Base-by-base conservation (phyloP, 2,888 invertebrate species). In the Drosophila eohydei region DNA sequence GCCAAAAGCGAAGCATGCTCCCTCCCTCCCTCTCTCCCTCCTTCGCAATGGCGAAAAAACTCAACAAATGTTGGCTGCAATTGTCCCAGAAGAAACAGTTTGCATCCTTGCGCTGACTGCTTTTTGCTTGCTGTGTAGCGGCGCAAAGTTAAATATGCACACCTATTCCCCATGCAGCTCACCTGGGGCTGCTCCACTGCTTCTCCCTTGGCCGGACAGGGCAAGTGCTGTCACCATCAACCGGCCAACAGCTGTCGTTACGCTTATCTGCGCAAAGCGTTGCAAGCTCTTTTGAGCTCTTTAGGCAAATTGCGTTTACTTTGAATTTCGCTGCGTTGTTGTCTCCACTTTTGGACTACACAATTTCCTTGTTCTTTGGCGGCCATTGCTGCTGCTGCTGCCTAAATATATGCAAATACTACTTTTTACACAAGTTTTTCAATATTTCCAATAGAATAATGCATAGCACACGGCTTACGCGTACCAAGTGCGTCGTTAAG, bases 301-400 rank as follows among this genome's bases (percentile, higher is more conserved):
- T 86, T 86, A 80, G 71, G 68, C 78, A 81, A 83, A 76, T 82
- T 85, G 68, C 70, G 64, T 80, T 73, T 76, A 67, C 77, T 85
- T 82, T 88, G 83, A 80, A 69, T 51, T 66, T 28, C 55, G 41
- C 44, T 50, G 32, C 50, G 16, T 46, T 68, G 11, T 32, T 51
- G 21, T 56, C 40, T 71, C n/a, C n/a, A 43, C 30, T 21, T 59
- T 57, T 41, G 46, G 48, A 32, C 41, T 34, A 65, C 14, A 60
- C 60, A 65, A 61, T 34, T 44, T 78, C 51, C 46, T 26, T 26
- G 32, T 72, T 65, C 56, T 55, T 40, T 41, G 28, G 46, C n/a
- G 41, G 40, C 0, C 40, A 55, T 21, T 3, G 16, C 41, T 16
- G 41, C 41, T 41, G 16, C 16, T 11, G 41, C 43, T 36, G 34